Evolutionary conservation across 1,140 invertebrate genomes (phyloP).

Genomic region (Pseudachorutes palmiensis): DNA sequence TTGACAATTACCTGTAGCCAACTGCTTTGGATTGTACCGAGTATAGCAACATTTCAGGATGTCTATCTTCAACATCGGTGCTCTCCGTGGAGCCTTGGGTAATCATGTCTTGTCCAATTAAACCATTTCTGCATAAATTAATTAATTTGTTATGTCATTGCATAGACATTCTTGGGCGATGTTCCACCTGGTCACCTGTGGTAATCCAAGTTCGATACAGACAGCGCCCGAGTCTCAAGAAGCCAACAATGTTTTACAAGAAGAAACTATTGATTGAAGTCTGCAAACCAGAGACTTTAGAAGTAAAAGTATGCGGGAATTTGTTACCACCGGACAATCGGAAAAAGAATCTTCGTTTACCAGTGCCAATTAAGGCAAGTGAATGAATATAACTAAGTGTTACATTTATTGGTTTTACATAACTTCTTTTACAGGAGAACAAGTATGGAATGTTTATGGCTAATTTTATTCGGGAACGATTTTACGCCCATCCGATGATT

Average conservation of each 20-base stretch:
- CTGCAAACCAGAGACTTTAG: background rate
- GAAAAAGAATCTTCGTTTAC: background rate
- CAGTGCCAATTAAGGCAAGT: no score
- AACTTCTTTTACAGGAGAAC: background rate
- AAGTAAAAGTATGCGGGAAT: no score
- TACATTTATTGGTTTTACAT: no score
- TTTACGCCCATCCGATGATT: background rate
- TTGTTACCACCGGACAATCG: background rate
- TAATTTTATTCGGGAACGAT: background rate
- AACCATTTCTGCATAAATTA: no score
- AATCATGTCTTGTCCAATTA: no score
- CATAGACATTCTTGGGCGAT: background rate
- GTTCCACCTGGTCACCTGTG: background rate
- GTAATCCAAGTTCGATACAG: background rate
- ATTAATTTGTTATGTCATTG: background rate
- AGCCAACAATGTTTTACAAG: background rate
- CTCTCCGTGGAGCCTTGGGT: no score
- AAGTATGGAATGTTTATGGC: background rate
- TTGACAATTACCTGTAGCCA: no score
- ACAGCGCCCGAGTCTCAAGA: background rate
- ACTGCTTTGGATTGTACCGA: no score
- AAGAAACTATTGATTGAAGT: background rate
- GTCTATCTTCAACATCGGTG: background rate
- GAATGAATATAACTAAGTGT: no score
- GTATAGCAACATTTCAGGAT: no score